Base-by-base conservation (phyloP, 2,797 vertebrate genomes). In the Liparis tanakae region DNA sequence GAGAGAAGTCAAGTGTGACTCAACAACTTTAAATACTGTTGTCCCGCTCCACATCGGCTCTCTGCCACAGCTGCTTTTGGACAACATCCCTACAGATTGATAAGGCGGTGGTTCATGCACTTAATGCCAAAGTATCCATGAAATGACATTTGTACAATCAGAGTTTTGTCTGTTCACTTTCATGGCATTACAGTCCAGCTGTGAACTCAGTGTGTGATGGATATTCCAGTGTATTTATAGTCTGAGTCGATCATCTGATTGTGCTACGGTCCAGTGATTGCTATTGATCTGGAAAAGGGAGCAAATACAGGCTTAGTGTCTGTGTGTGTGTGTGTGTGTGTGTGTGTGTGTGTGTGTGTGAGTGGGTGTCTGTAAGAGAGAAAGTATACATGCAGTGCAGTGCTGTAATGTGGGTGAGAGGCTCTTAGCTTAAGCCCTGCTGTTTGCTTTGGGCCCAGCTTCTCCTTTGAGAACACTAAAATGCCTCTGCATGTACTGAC, bases 261-360 rank as follows among this genome's bases (percentile, higher is more conserved):
- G 68, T 70, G 67, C 79, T 82, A 79, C 83, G 79, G 70, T 74
- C 62, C 71, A 65, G 77, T 91, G 89, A 93, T 91, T 87, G 81
- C 74, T 92, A 91, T 92, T 91, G 91, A 93, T 93, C 81, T 67
- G 73, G 56, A 85, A 87, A 72, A 71, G 79, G 74, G 75, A 81
- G 72, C 75, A 83, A 82, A 86, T 62, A 34, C 68, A 60, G 59
- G 65, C 56, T 72, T 46, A 55, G 75, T 54, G 37, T 67, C 46
- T 15, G n/a, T 54, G 34, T 48, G 63, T 43, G 53, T 30, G 54
- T 59, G 64, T 36, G 18, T 55, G 60, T 64, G 61, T 46, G 59
- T 65, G 73, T 18, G 65, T 36, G 59, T 65, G 73, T 18, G 65
- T 36, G n/a, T 54, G 34, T 48, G 63, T 43, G 53, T 30, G 54